phyloP scores from a whole-genome alignment of 2,888 invertebrate genomes.

The Drosophila paramelanica region DNA sequence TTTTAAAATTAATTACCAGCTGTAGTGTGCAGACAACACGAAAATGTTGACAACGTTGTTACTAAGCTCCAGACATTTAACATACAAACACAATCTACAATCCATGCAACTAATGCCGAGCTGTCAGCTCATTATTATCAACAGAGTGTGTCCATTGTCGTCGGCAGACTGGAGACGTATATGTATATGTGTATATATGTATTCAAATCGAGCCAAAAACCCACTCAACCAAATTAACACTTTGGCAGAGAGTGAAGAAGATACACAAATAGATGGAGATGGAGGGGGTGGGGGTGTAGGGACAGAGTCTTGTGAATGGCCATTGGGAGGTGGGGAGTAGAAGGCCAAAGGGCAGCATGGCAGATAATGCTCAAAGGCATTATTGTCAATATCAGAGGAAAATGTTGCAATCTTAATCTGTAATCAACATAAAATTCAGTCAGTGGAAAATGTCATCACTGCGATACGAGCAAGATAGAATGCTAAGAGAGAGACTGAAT shows the following conservation, averaged over 20 bases:
- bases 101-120: constrained; percentile 75
- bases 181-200: constrained; percentile 31
- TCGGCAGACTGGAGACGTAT: constrained; percentile 23
- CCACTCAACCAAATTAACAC: constrained; percentile 80
- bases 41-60: constrained; percentile 76
- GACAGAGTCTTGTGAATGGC: constrained; percentile 10
- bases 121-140: constrained; percentile 81
- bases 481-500: constrained; percentile 12
- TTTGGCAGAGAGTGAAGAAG: constrained; percentile 47
- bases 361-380: constrained; percentile 72
- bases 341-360: constrained; percentile 57
- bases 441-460: constrained; percentile 79
- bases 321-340: constrained; percentile 1
- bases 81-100: constrained; percentile 61
- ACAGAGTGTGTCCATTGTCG: constrained; percentile 65
- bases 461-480: constrained; percentile 51
- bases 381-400: constrained; percentile 76
- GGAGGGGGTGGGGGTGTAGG: constrained; percentile 6
- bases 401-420: constrained; percentile 82
- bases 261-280: constrained; percentile 14
- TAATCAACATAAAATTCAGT: constrained; percentile 81
- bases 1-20: constrained; percentile 77
- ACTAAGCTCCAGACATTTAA: constrained; percentile 78
- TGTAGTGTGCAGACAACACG: constrained; percentile 63
- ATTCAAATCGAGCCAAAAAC: constrained; percentile 78